These are phyloP conservation scores for Acrocephalus arundinaceus DNA, from an alignment of 2,113 vertebrate genomes.

Conservation along the genomic window DNA sequence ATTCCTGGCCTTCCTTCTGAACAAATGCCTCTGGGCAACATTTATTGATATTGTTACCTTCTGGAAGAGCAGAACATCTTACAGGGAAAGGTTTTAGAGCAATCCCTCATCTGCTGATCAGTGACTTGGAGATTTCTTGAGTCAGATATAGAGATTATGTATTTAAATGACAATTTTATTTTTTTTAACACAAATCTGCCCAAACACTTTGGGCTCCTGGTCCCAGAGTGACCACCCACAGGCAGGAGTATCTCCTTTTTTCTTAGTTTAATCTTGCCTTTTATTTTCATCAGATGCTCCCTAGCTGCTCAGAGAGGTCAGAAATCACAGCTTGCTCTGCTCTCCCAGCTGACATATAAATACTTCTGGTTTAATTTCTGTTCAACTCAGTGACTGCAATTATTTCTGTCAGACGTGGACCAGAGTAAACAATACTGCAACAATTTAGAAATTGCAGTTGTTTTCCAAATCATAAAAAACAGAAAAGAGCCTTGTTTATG, in stretches of 20 bases:
- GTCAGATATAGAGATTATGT: rapidly evolving
- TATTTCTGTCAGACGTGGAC: background rate
- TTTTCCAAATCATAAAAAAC: background rate
- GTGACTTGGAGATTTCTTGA: background rate
- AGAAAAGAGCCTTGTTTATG: background rate
- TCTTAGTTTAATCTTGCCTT: background rate
- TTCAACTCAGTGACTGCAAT: background rate
- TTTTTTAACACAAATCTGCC: background rate
- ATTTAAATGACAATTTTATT: background rate
- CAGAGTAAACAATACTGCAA: background rate
- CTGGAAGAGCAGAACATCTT: background rate
- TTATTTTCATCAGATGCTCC: background rate
- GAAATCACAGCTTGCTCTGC: background rate
- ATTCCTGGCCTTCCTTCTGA: background rate
- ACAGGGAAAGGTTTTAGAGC: background rate
- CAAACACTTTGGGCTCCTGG: background rate
- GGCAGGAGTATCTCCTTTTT: rapidly evolving
- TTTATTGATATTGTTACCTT: background rate
- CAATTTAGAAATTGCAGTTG: background rate
- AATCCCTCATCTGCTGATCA: background rate
- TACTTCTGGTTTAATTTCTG: background rate
- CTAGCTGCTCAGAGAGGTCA: background rate
- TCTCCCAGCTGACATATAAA: background rate
- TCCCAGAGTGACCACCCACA: background rate
- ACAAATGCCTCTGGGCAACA: background rate